phyloP scores from a whole-genome alignment of 2,797 vertebrate species.

The Iguana delicatissima region DNA sequence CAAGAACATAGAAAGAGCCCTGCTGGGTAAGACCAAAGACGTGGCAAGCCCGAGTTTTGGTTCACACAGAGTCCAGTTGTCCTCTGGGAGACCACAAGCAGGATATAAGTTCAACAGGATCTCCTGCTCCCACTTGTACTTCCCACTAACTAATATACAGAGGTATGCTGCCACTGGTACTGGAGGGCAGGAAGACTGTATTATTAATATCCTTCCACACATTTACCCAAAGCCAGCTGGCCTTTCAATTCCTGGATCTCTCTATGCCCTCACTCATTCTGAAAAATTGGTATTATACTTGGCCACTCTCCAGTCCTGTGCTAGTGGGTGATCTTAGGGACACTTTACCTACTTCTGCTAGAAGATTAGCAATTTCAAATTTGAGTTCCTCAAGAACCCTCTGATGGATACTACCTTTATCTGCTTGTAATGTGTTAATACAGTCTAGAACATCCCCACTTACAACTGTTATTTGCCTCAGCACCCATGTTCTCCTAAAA shows the following conservation, averaged over 20 bases:
- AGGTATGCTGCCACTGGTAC: neutral
- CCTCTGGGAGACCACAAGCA: neutral
- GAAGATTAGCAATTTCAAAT: neutral
- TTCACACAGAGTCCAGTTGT: neutral
- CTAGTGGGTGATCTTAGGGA: neutral
- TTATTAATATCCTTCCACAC: neutral
- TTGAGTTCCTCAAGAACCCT: neutral
- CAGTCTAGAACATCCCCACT: neutral
- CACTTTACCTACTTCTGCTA: neutral
- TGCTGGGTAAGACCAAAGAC: neutral
- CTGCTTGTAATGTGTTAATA: neutral
- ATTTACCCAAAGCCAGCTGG: neutral
- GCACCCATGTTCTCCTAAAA: too few relatives aligned
- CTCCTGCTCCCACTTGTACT: neutral
- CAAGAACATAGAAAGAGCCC: neutral
- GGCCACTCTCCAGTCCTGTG: neutral
- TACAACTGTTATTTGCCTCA: neutral
- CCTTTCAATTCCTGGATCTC: neutral
- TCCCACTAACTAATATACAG: neutral
- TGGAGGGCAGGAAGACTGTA: neutral
- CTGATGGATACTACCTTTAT: neutral
- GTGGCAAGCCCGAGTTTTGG: neutral
- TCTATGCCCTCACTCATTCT: too few relatives aligned
- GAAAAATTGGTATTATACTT: neutral
- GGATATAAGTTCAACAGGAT: too few relatives aligned